Evolutionary conservation across 2,797 vertebrate species (phyloP).

Genomic region (Scyliorhinus canicula): DNA sequence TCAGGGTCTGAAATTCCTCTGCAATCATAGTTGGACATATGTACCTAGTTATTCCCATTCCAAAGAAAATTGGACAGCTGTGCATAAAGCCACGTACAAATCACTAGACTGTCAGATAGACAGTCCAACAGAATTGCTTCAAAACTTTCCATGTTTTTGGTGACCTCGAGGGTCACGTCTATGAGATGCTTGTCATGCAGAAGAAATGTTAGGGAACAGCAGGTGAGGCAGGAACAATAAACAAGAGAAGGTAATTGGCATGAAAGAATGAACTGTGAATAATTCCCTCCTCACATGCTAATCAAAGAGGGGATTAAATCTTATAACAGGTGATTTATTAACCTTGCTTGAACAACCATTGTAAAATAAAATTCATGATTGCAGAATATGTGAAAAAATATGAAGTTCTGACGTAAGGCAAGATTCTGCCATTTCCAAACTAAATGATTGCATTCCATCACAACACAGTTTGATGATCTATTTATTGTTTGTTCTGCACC

Average conservation of each 20-base stretch:
- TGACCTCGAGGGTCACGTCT: not conserved
- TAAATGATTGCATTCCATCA: not conserved
- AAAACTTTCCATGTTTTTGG: not conserved
- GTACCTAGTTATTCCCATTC: not conserved
- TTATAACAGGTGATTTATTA: not conserved
- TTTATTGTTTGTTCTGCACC: not conserved
- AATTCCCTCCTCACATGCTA: not conserved
- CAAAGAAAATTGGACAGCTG: not conserved
- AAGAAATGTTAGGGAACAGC: not conserved
- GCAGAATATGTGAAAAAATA: not conserved
- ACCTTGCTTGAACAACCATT: not conserved
- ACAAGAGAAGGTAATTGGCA: not conserved
- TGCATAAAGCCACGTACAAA: conserved; percentile 6
- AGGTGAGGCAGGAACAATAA: not conserved
- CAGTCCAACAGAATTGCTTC: not conserved
- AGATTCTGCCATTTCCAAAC: not conserved
- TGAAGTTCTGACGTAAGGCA: not conserved
- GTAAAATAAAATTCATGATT: not conserved
- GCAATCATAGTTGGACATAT: not conserved
- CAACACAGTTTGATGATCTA: not conserved
- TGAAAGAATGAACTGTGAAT: conserved; percentile 4
- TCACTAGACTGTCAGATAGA: not conserved
- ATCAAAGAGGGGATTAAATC: conserved; percentile 27
- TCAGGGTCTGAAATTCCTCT: not conserved
- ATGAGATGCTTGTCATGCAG: not conserved